Conservation (phyloP, 2,797 vertebrate genomes). For the Nannoperca australis region DNA sequence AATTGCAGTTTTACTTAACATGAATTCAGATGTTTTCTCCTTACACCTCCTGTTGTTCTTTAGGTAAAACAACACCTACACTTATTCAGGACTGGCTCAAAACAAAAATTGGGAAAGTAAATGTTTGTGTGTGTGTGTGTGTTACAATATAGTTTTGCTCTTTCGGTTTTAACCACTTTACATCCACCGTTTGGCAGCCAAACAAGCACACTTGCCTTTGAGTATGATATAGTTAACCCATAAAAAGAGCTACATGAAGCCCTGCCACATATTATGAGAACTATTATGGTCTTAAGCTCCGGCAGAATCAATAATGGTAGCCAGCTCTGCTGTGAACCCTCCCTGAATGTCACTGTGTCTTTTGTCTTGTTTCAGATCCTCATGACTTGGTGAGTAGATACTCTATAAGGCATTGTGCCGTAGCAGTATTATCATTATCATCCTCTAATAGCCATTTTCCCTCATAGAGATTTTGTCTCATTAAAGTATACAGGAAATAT, state of each 20-base stretch:
- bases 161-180: no score
- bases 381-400: slow-evolving; percentile 84
- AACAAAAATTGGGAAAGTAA: no score
- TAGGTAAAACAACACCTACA: neutral
- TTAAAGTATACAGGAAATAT: neutral
- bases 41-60: neutral
- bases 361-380: slow-evolving; percentile 81
- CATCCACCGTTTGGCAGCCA: neutral
- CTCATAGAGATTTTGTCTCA: neutral
- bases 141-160: neutral
- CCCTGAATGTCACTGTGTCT: slow-evolving; percentile 9
- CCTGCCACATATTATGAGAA: neutral
- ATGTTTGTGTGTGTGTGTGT: neutral
- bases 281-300: neutral
- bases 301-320: neutral
- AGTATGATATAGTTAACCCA: neutral
- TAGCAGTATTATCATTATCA: neutral
- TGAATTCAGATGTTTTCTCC: slow-evolving; percentile 4
- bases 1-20: slow-evolving; percentile 2
- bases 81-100: neutral
- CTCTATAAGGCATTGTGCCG: neutral
- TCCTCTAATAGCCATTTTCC: neutral
- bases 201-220: neutral
- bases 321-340: neutral
- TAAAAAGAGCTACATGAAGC: neutral